Evolutionary conservation across 2,888 invertebrate species (phyloP), one percentile per base, ranked within the genome.

Genomic region (Lithosia quadra): DNA sequence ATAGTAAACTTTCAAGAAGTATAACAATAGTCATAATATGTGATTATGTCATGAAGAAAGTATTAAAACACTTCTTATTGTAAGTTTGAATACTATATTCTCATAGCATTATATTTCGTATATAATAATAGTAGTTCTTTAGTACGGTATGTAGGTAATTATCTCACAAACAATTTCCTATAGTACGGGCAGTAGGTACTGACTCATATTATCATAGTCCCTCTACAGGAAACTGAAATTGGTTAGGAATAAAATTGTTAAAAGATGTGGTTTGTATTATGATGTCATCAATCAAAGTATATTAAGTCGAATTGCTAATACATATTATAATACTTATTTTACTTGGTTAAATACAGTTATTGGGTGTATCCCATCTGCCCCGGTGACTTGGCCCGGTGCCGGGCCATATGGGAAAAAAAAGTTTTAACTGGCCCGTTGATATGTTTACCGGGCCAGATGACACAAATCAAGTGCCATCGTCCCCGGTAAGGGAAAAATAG

Each of bases 221-320:
- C 68, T 59, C 68, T 73, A 75, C 79, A 79, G 79, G 81, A 77
- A 80, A 81, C 74, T 73, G 43, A 70, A 68, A 75, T 71, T 73
- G 67, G 53, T 24, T 71, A 59, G 73, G 75, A 79, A 73, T 66
- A 63, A 69, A 65, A 63, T 49, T 63, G 61, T 57, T 57, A 24
- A 67, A 72, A 75, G 70, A 77, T 74, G 71, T 60, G 59, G 63
- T 63, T 63, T 53, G 36, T 59, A n/a, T 49, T 56, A 56, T 56
- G 60, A 56, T 63, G 63, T 43, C 57, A 58, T 57, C 57, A 24
- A 63, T 8, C 39, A 36, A 63, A 63, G 34, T 9, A 63, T 33
- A 21, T 63, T 53, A 28, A 63, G 2, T 62, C n/a, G 3, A 8
- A 33, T 33, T 58, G 10, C 18, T n/a, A 33, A 18, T 58, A 33